Conservation (phyloP, 2,888 invertebrate species). For the Caradrina kadenii region DNA sequence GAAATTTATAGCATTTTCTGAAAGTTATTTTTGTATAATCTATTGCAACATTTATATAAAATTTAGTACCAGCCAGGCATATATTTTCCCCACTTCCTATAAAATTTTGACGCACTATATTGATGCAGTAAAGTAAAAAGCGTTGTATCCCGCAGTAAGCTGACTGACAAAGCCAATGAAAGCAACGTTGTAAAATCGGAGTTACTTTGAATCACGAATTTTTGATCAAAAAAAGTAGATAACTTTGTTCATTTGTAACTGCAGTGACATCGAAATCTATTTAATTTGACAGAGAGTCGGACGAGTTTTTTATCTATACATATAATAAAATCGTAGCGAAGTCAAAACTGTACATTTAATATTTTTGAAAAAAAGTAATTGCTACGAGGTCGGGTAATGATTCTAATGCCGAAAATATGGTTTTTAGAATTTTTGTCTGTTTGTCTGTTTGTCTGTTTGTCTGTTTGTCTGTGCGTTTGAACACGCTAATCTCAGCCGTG, state of each 20-base stretch:
- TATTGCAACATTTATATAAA: too few relatives aligned
- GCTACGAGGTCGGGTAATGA: too few relatives aligned
- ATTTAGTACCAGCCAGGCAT: too few relatives aligned
- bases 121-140: constrained; percentile 35
- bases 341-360: too few relatives aligned
- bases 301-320: not conserved
- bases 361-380: too few relatives aligned
- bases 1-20: too few relatives aligned
- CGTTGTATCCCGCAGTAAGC: constrained; percentile 42
- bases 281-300: not conserved
- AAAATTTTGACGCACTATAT: constrained; percentile 1
- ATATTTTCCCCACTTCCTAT: not conserved
- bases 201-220: not conserved
- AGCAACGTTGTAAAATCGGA: constrained; percentile 9
- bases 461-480: too few relatives aligned
- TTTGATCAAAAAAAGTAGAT: not conserved
- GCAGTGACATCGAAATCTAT: not conserved
- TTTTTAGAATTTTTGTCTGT: too few relatives aligned
- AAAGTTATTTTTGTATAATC: not conserved
- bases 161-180: constrained; percentile 24
- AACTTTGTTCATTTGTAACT: not conserved
- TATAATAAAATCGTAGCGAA: too few relatives aligned
- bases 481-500: too few relatives aligned
- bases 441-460: too few relatives aligned
- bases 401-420: too few relatives aligned